Conservation (phyloP, 1,140 invertebrate genomes). For the Globodera rostochiensis region DNA sequence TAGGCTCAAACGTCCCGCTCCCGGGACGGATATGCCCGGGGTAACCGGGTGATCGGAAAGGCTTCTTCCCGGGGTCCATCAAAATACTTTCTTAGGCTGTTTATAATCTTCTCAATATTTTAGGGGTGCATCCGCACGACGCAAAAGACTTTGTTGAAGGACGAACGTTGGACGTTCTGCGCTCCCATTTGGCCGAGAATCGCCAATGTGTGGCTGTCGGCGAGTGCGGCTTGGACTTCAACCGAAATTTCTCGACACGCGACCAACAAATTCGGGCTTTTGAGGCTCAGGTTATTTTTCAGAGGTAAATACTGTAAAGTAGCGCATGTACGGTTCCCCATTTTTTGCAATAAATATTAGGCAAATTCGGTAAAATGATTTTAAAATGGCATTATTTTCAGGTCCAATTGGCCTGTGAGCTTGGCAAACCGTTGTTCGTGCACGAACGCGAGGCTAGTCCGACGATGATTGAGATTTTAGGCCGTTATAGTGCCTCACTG, state of each 20-base stretch:
- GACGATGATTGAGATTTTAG: constrained; percentile 73
- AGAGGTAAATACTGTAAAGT: neutral
- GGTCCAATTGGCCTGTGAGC: constrained; percentile 81
- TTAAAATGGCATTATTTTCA: constrained; percentile 63
- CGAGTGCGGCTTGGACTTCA: constrained; percentile 90
- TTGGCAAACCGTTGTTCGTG: constrained; percentile 85
- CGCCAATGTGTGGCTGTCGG: constrained; percentile 88
- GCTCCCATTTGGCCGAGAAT: constrained; percentile 57
- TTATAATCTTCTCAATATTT: constrained; percentile 14
- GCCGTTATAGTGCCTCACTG: constrained; percentile 47
- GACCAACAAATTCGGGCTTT: constrained; percentile 83
- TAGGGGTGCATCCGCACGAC: constrained; percentile 90
- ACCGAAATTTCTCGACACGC: constrained; percentile 87
- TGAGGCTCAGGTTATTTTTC: constrained; percentile 77
- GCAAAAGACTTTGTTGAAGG: constrained; percentile 82
- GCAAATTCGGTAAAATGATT: too few relatives aligned
- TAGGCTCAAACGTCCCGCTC: too few relatives aligned
- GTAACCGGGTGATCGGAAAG: neutral
- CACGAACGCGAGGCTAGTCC: constrained; percentile 87
- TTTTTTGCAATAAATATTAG: too few relatives aligned
- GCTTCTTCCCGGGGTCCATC: too few relatives aligned
- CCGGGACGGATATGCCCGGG: too few relatives aligned
- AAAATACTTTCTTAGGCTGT: too few relatives aligned
- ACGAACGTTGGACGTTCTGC: constrained; percentile 24
- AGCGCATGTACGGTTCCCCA: too few relatives aligned